phyloP scores from a whole-genome alignment of 2,888 invertebrate species.

The Lepeophtheirus nordmannii region DNA sequence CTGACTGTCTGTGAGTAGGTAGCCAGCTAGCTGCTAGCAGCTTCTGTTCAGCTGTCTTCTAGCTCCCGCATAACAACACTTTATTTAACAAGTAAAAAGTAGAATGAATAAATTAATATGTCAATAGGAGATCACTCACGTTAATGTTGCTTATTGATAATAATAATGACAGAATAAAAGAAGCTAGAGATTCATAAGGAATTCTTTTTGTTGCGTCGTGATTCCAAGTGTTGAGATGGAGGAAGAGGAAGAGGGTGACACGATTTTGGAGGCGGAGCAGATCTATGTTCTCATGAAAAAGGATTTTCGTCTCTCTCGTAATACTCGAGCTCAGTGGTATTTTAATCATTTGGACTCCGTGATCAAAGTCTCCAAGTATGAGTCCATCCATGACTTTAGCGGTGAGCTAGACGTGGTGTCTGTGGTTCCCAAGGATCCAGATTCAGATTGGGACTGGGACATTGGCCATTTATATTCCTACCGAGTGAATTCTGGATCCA shows the following conservation, averaged over 20 bases:
- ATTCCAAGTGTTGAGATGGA: too few species aligned
- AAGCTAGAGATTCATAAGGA: too few species aligned
- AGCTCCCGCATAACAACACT: too few species aligned
- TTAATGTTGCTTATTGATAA: too few species aligned
- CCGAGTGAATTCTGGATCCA: constrained; percentile 41
- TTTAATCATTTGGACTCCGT: constrained; percentile 48
- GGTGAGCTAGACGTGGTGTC: constrained; percentile 49
- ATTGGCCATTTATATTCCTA: constrained; percentile 34
- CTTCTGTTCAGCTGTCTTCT: too few species aligned
- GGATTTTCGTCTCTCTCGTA: constrained; percentile 51
- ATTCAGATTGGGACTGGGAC: constrained; percentile 38
- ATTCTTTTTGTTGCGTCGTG: too few species aligned
- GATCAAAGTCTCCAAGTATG: constrained; percentile 39
- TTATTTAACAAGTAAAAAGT: too few species aligned
- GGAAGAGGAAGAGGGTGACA: neutral
- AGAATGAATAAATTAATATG: too few species aligned
- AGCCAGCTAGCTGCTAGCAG: too few species aligned
- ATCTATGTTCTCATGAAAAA: constrained; percentile 52
- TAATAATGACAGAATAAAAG: too few species aligned
- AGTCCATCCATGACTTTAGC: constrained; percentile 34
- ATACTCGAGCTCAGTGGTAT: constrained; percentile 57
- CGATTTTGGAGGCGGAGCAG: constrained; percentile 43
- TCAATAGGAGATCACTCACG: too few species aligned
- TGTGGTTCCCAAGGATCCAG: constrained; percentile 43
- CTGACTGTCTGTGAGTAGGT: too few species aligned